Conservation (phyloP, 2,797 vertebrate species). For the Pachyuromys duprasi region DNA sequence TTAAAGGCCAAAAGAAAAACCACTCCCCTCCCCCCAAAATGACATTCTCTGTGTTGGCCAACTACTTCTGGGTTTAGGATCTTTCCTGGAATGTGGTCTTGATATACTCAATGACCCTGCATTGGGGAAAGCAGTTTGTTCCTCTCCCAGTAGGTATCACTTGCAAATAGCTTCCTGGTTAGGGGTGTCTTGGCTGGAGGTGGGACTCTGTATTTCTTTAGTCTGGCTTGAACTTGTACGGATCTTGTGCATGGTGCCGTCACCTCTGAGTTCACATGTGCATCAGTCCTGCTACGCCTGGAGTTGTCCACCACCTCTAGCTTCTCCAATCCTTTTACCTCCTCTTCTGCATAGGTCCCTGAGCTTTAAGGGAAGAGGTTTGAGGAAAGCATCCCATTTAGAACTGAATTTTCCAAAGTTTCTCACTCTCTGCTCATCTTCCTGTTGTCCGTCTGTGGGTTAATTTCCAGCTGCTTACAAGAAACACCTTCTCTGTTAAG, state of each 20-base stretch:
- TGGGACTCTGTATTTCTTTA: neutral
- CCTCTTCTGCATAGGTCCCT: neutral
- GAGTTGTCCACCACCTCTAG: neutral
- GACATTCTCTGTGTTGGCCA: neutral
- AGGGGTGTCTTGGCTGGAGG: too few species aligned
- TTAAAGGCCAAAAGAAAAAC: neutral
- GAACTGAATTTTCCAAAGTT: neutral
- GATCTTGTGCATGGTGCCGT: neutral
- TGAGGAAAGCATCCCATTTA: neutral
- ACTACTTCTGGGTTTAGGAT: too few species aligned
- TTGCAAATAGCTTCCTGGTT: neutral
- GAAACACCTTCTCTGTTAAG: neutral
- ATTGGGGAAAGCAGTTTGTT: neutral
- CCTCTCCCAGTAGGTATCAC: neutral
- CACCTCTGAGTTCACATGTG: neutral
- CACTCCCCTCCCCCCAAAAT: neutral
- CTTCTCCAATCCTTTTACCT: neutral
- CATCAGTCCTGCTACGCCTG: too few species aligned
- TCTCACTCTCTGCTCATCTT: neutral
- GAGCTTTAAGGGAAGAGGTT: neutral
- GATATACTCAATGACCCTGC: neutral
- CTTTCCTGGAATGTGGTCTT: too few species aligned
- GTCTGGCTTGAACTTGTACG: neutral
- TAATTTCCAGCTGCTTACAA: neutral
- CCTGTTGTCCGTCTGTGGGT: neutral